phyloP scores from a whole-genome alignment of 2,113 vertebrate genomes.

The Calyptommatus sinebrachiatus region DNA sequence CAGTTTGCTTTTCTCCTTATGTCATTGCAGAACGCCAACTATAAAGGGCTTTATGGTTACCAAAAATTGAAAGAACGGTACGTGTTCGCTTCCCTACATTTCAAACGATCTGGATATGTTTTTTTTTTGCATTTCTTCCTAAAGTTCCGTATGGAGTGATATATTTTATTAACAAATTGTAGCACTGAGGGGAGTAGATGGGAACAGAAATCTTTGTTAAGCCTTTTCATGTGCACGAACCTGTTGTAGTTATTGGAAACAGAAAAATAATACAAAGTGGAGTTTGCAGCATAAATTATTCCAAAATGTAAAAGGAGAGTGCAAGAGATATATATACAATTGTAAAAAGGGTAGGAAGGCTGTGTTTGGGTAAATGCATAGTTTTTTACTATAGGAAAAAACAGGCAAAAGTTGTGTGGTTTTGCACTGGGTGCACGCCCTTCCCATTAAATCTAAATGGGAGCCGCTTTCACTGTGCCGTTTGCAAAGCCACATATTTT shows the following conservation, averaged over 20 bases:
- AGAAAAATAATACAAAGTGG: not conserved
- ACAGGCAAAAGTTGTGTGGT: too few species aligned
- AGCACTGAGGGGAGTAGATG: not conserved
- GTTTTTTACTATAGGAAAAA: too few species aligned
- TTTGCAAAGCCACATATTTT: not conserved
- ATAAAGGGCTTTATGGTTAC: slow-evolving; percentile 57
- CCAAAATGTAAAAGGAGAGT: not conserved
- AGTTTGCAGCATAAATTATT: not conserved
- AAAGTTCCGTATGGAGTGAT: not conserved
- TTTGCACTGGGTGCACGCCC: too few species aligned
- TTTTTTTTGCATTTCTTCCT: not conserved
- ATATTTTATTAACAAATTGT: too few species aligned
- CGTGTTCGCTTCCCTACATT: slow-evolving; percentile 24
- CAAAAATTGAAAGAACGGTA: slow-evolving; percentile 70
- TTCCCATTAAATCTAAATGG: too few species aligned
- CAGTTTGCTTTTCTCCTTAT: not conserved
- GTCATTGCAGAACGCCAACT: slow-evolving; percentile 51
- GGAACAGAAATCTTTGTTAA: not conserved
- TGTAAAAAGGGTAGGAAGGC: too few species aligned
- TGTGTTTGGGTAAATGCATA: too few species aligned
- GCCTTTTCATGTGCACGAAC: not conserved
- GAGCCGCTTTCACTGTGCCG: not conserved
- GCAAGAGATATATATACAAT: too few species aligned
- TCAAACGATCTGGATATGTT: not conserved
- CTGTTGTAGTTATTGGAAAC: not conserved